A percentile compares a stretch with the other conserved stretches of the same genome.
Conservation (phyloP, 2,113 vertebrate genomes). For the Tyrannus savana region DNA sequence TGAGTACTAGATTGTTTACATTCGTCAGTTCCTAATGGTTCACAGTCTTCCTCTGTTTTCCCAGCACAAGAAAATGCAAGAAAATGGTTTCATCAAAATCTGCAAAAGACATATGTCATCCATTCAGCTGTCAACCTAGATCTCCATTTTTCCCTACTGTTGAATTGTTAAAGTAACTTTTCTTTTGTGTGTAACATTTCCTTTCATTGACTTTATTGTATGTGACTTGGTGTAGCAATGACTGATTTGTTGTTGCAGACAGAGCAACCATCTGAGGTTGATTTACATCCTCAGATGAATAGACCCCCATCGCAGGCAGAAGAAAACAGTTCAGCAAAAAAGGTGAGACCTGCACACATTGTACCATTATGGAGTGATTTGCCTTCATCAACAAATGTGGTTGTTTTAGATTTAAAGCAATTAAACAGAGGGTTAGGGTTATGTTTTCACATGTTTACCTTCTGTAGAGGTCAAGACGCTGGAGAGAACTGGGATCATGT, state of each 20-base stretch:
- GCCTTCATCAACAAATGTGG: not conserved
- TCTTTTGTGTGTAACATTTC: conserved; percentile 7
- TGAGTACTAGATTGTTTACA: not conserved
- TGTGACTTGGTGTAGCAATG: conserved; percentile 24
- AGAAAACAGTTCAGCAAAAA: conserved; percentile 80
- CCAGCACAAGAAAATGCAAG: not conserved
- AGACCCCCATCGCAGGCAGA: conserved; percentile 73
- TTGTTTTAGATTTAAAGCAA: not conserved
- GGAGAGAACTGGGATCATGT: not conserved
- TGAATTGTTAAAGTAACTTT: conserved; percentile 50
- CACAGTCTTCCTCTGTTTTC: not conserved
- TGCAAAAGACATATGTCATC: not conserved
- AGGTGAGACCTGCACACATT: conserved; percentile 72
- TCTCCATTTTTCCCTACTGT: not conserved
- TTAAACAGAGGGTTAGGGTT: not conserved
- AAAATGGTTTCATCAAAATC: not conserved
- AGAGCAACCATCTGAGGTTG: conserved; percentile 76
- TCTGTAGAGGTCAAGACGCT: conserved; percentile 30
- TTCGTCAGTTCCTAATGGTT: not conserved
- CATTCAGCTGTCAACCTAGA: not conserved
- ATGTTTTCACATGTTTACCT: not conserved
- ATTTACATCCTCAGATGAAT: conserved; percentile 72
- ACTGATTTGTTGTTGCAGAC: conserved; percentile 79
- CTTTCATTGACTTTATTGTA: conserved; percentile 40
- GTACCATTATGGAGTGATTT: not conserved